These are phyloP conservation scores for Cheilosia impressa DNA, from an alignment of 2,888 invertebrate genomes.

Conservation along the genomic window DNA sequence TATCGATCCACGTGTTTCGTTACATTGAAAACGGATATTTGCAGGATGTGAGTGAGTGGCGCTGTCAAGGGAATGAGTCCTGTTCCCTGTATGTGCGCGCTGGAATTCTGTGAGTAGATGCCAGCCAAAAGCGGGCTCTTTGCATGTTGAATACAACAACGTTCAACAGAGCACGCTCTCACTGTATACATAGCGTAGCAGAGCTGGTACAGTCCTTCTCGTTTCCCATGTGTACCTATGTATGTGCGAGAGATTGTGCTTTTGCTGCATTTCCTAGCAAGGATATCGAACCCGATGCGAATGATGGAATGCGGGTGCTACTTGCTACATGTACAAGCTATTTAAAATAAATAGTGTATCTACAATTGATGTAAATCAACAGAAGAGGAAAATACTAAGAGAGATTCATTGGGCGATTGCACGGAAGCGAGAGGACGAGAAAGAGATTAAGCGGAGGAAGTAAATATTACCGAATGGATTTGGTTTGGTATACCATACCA, in stretches of 20 bases:
- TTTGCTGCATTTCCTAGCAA: constrained; percentile 63
- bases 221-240: no score
- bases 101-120: constrained; percentile 19
- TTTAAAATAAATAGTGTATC: constrained; percentile 67
- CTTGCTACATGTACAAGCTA: constrained; percentile 49
- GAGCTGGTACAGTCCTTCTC: no score
- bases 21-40: constrained; percentile 69
- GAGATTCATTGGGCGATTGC: constrained; percentile 6
- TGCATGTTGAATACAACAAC: constrained; percentile 23
- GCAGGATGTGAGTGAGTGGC: constrained; percentile 62
- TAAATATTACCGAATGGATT: constrained; percentile 41
- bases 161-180: constrained; percentile 27
- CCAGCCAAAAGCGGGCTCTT: constrained; percentile 4
- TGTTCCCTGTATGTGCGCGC: constrained; percentile 19
- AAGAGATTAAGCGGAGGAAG: constrained; percentile 28
- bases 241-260: constrained; percentile 2
- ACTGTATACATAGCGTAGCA: constrained; percentile 5
- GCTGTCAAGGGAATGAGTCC: constrained; percentile 60
- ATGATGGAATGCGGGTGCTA: constrained; percentile 48
- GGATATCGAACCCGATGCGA: constrained; percentile 61
- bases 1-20: constrained; percentile 70
- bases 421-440: constrained; percentile 1
- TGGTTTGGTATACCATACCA: background rate
- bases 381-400: constrained; percentile 27
- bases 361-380: constrained; percentile 62